These are phyloP conservation scores for Atta cephalotes DNA, from an alignment of 1,140 invertebrate genomes.

Conservation along the genomic window DNA sequence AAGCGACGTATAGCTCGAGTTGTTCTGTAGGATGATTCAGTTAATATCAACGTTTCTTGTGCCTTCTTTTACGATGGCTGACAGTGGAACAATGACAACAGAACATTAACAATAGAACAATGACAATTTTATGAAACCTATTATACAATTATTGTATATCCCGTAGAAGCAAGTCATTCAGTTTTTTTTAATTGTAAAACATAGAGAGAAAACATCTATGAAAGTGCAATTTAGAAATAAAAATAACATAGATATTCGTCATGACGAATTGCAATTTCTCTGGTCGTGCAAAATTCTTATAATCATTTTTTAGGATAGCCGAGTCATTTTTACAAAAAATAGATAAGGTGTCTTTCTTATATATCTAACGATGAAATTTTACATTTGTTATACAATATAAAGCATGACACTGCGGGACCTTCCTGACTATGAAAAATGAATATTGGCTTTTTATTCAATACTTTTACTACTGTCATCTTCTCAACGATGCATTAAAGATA, in stretches of 20 bases:
- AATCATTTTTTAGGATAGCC: background rate
- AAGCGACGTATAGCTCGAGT: conserved; percentile 6
- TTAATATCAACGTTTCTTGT: background rate
- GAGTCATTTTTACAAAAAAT: background rate
- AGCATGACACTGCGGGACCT: background rate
- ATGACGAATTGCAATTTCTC: background rate
- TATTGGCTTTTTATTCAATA: background rate
- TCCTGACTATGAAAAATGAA: background rate
- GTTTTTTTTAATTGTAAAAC: background rate
- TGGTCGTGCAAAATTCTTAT: background rate
- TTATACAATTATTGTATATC: background rate
- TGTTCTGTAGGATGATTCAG: conserved; percentile 17
- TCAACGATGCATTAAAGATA: background rate
- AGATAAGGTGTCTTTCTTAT: background rate
- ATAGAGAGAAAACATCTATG: background rate
- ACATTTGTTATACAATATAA: background rate
- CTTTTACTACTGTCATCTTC: background rate
- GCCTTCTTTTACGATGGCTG: background rate
- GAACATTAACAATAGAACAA: background rate
- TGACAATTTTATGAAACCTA: conserved; percentile 12
- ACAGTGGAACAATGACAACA: background rate
- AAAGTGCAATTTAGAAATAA: background rate
- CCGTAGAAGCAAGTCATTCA: background rate
- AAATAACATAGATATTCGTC: background rate
- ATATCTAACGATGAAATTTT: background rate